Conservation (phyloP, 2,113 vertebrate genomes). For the Podocnemis expansa region DNA sequence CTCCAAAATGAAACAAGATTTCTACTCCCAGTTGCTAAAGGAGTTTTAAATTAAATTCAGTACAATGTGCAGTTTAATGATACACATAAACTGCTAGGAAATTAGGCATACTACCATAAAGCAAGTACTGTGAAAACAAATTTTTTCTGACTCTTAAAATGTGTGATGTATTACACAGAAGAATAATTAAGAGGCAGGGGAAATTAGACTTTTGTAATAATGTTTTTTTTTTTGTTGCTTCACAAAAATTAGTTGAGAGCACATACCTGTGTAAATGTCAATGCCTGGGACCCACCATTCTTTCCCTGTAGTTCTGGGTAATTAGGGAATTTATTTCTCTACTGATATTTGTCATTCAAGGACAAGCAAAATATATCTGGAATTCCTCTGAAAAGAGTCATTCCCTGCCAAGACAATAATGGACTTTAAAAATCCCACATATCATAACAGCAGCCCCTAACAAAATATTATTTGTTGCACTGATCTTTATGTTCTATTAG, state of each 20-base stretch:
- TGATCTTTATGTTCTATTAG: not conserved
- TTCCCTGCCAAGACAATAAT: not conserved
- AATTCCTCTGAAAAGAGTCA: not conserved
- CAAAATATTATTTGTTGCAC: not conserved
- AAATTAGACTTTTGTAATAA: not conserved
- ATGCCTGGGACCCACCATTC: not conserved
- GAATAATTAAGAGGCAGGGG: not conserved
- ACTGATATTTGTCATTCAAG: not conserved
- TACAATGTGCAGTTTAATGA: not conserved
- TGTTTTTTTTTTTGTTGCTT: not conserved
- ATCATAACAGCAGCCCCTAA: accelerated
- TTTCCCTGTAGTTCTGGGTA: not conserved
- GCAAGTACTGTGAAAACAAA: not conserved
- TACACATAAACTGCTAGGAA: not conserved
- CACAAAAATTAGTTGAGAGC: not conserved
- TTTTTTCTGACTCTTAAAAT: not conserved
- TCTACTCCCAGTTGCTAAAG: not conserved
- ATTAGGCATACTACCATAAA: not conserved
- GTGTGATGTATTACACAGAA: not conserved
- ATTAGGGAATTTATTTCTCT: not conserved
- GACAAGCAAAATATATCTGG: not conserved
- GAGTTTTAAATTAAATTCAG: not conserved
- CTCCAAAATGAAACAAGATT: not conserved
- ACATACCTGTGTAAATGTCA: not conserved
- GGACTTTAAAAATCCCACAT: not conserved